Base-by-base conservation (phyloP, 30 jellyfish, hydroid and myxozoan species). In the Morbakka virulenta region DNA sequence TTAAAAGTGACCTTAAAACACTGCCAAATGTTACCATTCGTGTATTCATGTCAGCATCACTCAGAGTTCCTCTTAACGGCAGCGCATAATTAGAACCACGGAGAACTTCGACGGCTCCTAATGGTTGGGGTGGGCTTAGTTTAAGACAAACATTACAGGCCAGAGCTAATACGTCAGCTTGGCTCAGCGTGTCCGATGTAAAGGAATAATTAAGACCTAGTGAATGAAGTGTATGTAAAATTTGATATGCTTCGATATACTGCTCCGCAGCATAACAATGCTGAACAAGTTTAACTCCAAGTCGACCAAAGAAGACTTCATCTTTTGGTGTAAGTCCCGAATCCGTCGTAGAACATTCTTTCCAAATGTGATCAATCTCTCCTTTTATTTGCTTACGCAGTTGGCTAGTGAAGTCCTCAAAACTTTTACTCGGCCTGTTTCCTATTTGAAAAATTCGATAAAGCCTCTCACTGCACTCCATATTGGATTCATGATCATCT, bases 71-170 rank as follows among this genome's bases (percentile, higher is more conserved):
- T 22, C 26, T 41, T 0, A 31, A 24, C 21, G 91, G 96, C 26
- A 62, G 34, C 49, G 81, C 96, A 47, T 67, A 76, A 25, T 69
- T 51, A 0, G 91, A 73, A 1, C 87, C 85, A 26, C 87, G 85
- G 11, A 86, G 82, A 2, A 86, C 96, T 22, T 50, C 87, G 34
- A 76, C 23, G 2, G 96, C 96, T 17, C 83, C 91, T 29, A 74
- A 79, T 27, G 69, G 35, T 3, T 68, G 73, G 21, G 91, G 83
- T 20, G 89, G 82, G 28, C 17, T 49, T 36, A 35, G 81, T 25
- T 34, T 30, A n/a, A 86, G 34, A 25, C 96, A 86, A 2, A 86
- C 53, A 35, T 76, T 32, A n/a, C 69, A 67, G 0, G 96, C 96
- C 20, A 78, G 30, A 71, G 77, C 80, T 13, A 80, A 32, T 26